Evolutionary conservation across 2,113 vertebrate genomes (phyloP), one percentile per base, ranked within the genome.

Genomic region (Urocynchramus pylzowi): DNA sequence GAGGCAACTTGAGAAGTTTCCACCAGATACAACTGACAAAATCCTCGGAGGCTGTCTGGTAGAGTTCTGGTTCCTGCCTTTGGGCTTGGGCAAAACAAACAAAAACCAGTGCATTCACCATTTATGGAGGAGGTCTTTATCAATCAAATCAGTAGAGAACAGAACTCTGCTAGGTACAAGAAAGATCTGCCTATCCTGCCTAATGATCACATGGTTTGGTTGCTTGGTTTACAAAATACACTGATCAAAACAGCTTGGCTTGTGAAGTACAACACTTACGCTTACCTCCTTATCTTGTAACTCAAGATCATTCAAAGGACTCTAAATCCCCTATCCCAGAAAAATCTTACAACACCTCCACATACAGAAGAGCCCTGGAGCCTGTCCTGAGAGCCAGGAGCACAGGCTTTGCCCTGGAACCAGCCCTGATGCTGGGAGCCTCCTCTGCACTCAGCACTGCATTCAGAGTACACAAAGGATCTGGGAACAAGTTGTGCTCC

Each of bases 1-100:
- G 70, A 93, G 96, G 69, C 41, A 95, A 84, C 65, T 69, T 53
- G 50, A 97, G 77, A 93, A 95, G 69, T 53, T 95, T 88, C 83
- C 65, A 31, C 56, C 22, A 84, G 83, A 54, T 71, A 88, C 41
- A 90, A 84, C 60, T 74, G 92, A 94, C 65, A 83, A 91, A 95
- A 77, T 82, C 89, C 67, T 89, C 3, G 0, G 28, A 95, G 81
- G 93, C 45, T 15, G 28, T 50, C 59, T 93, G 80, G 73, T 74
- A 78, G 86, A 92, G 67, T 41, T 84, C 45, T 54, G 18, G 17
- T 60, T 83, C 53, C 65, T 96, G 75, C 75, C 93, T 93, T 89
- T 71, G 87, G 84, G 49, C 50, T 84, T 45, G 39, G 50, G 49
- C 35, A 94, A 78, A 78, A 75, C 60, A 41, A 52, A 39, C 64